Base-by-base conservation (phyloP, 2,113 vertebrate species). In the Myiagra hebetior region DNA sequence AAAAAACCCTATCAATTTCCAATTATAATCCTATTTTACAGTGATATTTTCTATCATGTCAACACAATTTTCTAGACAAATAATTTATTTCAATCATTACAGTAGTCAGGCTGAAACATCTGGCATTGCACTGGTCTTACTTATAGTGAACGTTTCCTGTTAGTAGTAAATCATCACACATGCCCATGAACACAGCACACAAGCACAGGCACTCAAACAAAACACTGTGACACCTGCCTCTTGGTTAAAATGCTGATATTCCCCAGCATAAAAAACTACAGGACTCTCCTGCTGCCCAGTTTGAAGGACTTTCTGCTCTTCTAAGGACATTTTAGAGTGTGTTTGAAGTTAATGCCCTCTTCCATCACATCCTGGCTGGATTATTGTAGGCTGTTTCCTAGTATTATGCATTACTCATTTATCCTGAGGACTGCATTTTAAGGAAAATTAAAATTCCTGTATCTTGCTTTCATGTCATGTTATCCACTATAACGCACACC, bases 151-250 rank as follows among this genome's bases (percentile, higher is more conserved):
- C 12, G 13, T 53, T 63, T 76, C 30, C 47, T 63, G 11, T 46
- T 44, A 47, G 27, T 30, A 33, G 15, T 30, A 46, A 77, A 77
- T 49, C 3, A 1, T 65, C 37, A 27, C 14, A 30, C 4, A 10
- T 9, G 9, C 7, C 21, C 20, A 47, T 0, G 0, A 4, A 3
- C 35, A 67, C 4, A 31, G 15, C 6, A 13, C 17, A 47, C 30
- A 79, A n/a, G 21, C 13, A 67, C 33, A 39, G 27, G 8, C 13
- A 49, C 28, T 35, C 22, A 31, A 35, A 62, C 12, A 77, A 64
- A 82, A 20, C 12, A 8, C n/a, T 3, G 3, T 53, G 13, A 44
- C 35, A 50, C 14, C 13, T 74, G 10, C 13, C 9, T 68, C 56
- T 65, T 52, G 17, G 37, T 28, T 72, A 79, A 87, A 52, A 80